These are phyloP conservation scores for Heteromyza rotundicornis DNA, from an alignment of 2,888 invertebrate species.

Conservation along the genomic window DNA sequence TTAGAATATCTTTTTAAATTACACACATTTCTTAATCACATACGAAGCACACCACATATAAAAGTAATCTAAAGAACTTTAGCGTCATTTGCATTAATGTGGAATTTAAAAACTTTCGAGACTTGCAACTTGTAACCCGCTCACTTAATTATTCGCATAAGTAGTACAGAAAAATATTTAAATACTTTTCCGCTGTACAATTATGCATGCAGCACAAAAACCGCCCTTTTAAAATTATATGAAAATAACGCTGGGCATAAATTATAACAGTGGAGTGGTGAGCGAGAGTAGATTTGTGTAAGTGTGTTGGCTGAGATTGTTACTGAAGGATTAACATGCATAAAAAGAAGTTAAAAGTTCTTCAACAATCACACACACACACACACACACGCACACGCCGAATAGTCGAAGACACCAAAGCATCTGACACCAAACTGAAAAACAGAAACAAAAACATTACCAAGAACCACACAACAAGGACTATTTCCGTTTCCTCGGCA, in stretches of 20 bases:
- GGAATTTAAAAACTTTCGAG: slow-evolving; percentile 27
- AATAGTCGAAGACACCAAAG: slow-evolving; percentile 12
- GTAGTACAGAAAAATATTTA: slow-evolving; percentile 31
- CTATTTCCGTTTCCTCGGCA: slow-evolving; percentile 38
- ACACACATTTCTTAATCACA: too few species aligned
- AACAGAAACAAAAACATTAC: slow-evolving; percentile 10
- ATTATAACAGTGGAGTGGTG: slow-evolving; percentile 29
- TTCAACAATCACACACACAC: slow-evolving; percentile 46
- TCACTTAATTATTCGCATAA: slow-evolving; percentile 22
- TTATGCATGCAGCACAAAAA: slow-evolving; percentile 36
- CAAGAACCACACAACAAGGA: slow-evolving; percentile 17
- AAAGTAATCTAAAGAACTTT: too few species aligned
- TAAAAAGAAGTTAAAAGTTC: slow-evolving; percentile 55
- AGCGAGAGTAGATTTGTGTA: slow-evolving; percentile 10
- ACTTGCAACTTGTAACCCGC: slow-evolving; percentile 18
- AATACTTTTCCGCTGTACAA: slow-evolving; percentile 48
- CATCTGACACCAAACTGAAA: too few species aligned
- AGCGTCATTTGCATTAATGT: slow-evolving; percentile 14
- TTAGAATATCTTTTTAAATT: too few species aligned
- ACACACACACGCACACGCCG: slow-evolving; percentile 25
- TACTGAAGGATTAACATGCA: slow-evolving; percentile 49
- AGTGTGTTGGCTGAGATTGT: slow-evolving; percentile 41
- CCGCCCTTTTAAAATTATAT: background rate
- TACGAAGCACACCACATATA: too few species aligned
- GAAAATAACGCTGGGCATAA: slow-evolving; percentile 32